These are phyloP conservation scores for Pollenia angustigena DNA, from an alignment of 2,888 invertebrate species.

Conservation along the genomic window DNA sequence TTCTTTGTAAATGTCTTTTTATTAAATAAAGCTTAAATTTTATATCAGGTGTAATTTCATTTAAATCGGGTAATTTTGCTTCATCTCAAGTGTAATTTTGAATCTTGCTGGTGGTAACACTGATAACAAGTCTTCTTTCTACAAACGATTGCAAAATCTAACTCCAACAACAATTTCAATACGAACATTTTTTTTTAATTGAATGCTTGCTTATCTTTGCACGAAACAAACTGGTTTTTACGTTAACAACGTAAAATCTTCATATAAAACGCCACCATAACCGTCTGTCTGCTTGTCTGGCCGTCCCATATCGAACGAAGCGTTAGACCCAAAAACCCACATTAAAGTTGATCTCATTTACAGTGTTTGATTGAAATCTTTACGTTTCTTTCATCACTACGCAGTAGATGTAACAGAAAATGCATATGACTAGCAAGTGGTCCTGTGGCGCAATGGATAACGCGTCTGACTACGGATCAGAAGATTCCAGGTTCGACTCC, in stretches of 20 bases:
- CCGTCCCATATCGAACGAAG: too few species aligned
- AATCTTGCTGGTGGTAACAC: too few species aligned
- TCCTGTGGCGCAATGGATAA: slow-evolving; percentile 85
- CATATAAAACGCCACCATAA: background rate
- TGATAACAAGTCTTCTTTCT: background rate
- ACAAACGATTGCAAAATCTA: background rate
- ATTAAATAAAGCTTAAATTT: too few species aligned
- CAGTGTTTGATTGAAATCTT: background rate
- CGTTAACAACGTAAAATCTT: background rate
- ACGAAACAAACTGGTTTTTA: slow-evolving; percentile 3
- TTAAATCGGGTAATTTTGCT: too few species aligned
- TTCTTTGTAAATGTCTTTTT: too few species aligned
- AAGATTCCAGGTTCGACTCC: slow-evolving; percentile 85
- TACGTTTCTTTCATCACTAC: too few species aligned
- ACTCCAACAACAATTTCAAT: background rate
- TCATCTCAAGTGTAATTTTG: too few species aligned
- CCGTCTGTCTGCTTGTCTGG: too few species aligned
- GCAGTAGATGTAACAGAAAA: background rate
- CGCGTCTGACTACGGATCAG: slow-evolving; percentile 85
- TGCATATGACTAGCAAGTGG: slow-evolving; percentile 70
- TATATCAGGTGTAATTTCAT: too few species aligned
- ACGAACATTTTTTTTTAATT: background rate
- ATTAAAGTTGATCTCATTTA: slow-evolving; percentile 8
- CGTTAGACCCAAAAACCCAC: slow-evolving; percentile 19
- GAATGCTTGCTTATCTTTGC: background rate